Evolutionary conservation across 2,113 vertebrate species (phyloP).

Genomic region (Brachyhypopomus occidentalis): DNA sequence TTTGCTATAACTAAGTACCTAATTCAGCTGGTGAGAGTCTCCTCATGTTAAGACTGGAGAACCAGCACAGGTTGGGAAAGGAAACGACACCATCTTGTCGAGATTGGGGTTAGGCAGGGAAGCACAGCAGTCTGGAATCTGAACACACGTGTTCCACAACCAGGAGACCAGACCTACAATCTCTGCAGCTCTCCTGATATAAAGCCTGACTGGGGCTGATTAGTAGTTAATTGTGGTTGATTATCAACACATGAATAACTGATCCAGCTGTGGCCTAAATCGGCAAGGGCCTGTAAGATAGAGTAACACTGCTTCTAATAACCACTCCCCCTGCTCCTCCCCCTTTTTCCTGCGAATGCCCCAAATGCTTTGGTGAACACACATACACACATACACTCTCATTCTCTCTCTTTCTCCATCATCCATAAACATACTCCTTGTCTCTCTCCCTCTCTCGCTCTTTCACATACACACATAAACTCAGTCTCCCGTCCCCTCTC

Average conservation of each 20-base stretch:
- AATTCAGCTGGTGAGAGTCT: background rate
- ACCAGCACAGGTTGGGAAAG: background rate
- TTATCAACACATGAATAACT: conserved; percentile 21
- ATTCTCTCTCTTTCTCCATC: too few species aligned
- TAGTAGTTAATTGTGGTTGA: conserved; percentile 29
- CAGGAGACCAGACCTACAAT: too few species aligned
- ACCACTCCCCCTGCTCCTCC: conserved; percentile 1
- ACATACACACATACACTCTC: too few species aligned
- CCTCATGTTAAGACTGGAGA: background rate
- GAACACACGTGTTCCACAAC: too few species aligned
- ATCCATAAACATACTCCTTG: too few species aligned
- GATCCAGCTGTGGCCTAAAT: background rate
- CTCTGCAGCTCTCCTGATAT: background rate
- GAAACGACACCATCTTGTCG: background rate
- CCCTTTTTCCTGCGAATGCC: background rate
- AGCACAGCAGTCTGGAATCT: background rate
- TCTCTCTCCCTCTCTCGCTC: too few species aligned
- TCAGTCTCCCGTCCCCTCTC: too few species aligned
- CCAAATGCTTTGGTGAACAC: conserved; percentile 39
- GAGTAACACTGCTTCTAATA: conserved; percentile 6
- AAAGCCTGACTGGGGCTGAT: conserved; percentile 22
- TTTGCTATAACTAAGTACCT: background rate
- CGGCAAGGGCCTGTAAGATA: conserved; percentile 3
- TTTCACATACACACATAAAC: conserved; percentile 11
- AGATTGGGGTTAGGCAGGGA: background rate